These are phyloP conservation scores for Dasysyrphus albostriatus DNA, from an alignment of 2,888 invertebrate species.

Conservation along the genomic window DNA sequence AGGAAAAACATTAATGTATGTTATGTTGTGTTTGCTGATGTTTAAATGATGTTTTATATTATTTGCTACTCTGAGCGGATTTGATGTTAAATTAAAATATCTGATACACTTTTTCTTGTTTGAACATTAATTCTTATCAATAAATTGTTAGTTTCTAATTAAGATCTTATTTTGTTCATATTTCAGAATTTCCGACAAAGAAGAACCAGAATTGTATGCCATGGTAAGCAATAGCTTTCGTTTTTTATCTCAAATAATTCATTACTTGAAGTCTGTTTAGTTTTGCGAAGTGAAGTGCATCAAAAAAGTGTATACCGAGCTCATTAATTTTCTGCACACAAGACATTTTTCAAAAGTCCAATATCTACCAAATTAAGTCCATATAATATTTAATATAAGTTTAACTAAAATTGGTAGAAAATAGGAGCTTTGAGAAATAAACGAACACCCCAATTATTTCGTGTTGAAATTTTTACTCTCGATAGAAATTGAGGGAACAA, in stretches of 20 bases:
- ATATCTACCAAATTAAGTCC: too few relatives aligned
- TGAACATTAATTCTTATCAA: not conserved
- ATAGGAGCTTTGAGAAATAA: too few relatives aligned
- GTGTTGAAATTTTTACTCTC: too few relatives aligned
- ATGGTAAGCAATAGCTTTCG: not conserved
- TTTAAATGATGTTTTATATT: constrained; percentile 49
- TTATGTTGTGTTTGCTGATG: not conserved
- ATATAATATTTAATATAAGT: too few relatives aligned
- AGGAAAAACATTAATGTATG: too few relatives aligned
- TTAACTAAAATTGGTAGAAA: too few relatives aligned
- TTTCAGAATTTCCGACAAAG: not conserved
- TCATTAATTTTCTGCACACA: too few relatives aligned
- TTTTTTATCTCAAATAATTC: not conserved
- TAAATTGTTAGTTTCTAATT: not conserved
- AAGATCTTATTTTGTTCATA: not conserved
- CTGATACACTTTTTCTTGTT: not conserved
- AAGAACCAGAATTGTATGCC: not conserved
- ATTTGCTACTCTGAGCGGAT: constrained; percentile 60
- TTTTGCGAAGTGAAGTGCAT: too few relatives aligned
- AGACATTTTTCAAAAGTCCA: too few relatives aligned
- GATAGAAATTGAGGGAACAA: too few relatives aligned
- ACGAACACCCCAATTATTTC: too few relatives aligned
- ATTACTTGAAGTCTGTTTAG: not conserved
- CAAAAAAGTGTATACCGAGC: too few relatives aligned
- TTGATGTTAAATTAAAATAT: constrained; percentile 26